Percentiles rank a stretch among this genome's conserved stretches.
phyloP scores from a whole-genome alignment of 2,113 vertebrate genomes.

The Ciconia maguari region DNA sequence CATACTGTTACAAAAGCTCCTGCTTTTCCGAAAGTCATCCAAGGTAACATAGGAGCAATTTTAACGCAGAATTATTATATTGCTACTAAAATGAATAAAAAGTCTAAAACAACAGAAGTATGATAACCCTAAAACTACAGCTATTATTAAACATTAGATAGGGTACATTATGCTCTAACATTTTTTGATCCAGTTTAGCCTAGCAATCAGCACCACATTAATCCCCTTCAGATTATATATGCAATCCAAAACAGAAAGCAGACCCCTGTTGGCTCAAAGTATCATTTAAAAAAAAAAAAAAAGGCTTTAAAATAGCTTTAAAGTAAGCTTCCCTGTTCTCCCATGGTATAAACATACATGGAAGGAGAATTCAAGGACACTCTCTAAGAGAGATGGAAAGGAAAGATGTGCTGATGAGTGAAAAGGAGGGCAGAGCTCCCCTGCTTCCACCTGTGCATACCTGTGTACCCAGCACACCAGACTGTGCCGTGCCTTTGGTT shows the following conservation, averaged over 20 bases:
- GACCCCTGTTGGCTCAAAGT: neutral
- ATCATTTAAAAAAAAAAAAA: neutral
- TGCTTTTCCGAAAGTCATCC: neutral
- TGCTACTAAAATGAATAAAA: neutral
- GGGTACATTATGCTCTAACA: neutral
- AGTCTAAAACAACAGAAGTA: neutral
- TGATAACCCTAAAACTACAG: neutral
- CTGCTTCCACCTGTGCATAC: neutral
- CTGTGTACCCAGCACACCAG: fast-evolving
- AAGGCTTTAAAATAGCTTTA: neutral
- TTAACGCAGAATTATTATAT: neutral
- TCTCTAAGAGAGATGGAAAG: neutral
- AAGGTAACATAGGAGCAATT: neutral
- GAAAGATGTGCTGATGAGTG: neutral
- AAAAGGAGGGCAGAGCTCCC: neutral
- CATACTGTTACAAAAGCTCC: neutral
- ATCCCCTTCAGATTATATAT: neutral
- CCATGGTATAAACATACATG: neutral
- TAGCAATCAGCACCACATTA: neutral
- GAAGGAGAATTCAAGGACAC: constrained; percentile 31
- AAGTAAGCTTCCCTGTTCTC: neutral
- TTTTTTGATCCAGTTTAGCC: constrained; percentile 5
- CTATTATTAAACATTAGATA: constrained; percentile 22
- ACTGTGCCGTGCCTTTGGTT: neutral
- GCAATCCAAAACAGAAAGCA: neutral